Evolutionary conservation across 2,797 vertebrate genomes (phyloP).

Genomic region (Spondyliosoma cantharus): DNA sequence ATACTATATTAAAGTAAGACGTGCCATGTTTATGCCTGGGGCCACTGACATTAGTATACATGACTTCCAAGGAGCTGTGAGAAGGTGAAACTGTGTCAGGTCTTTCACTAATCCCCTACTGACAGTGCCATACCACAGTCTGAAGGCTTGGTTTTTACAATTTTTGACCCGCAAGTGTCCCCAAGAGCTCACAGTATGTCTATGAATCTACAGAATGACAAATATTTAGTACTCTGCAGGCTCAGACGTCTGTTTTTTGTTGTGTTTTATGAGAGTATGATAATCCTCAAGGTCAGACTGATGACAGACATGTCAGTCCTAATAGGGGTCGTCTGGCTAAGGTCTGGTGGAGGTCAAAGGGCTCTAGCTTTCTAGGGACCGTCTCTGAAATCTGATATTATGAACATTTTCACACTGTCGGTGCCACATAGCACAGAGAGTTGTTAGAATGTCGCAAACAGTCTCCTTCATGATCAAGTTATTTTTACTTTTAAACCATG

Average conservation of each 20-base stretch:
- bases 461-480: too few species aligned
- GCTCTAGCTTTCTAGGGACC: conserved; percentile 38
- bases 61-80: conserved; percentile 15
- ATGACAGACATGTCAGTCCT: conserved; percentile 36
- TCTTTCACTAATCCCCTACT: conserved; percentile 31
- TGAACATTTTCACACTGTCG: background rate
- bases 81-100: conserved; percentile 5
- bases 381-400: conserved; percentile 33
- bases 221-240: conserved; percentile 5
- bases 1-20: background rate
- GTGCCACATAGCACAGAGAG: background rate
- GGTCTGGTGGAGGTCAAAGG: conserved; percentile 32
- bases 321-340: conserved; percentile 18
- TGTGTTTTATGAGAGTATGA: conserved; percentile 22
- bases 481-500: too few species aligned
- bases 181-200: background rate
- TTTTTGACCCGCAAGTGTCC: background rate
- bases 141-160: conserved; percentile 8
- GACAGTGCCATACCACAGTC: conserved; percentile 10
- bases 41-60: background rate
- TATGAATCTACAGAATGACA: conserved; percentile 9
- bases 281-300: conserved; percentile 33
- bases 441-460: background rate
- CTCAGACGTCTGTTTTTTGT: conserved; percentile 31
- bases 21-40: conserved; percentile 10